These are phyloP conservation scores for Sprattus sprattus DNA, from an alignment of 2,113 vertebrate species.

Conservation along the genomic window DNA sequence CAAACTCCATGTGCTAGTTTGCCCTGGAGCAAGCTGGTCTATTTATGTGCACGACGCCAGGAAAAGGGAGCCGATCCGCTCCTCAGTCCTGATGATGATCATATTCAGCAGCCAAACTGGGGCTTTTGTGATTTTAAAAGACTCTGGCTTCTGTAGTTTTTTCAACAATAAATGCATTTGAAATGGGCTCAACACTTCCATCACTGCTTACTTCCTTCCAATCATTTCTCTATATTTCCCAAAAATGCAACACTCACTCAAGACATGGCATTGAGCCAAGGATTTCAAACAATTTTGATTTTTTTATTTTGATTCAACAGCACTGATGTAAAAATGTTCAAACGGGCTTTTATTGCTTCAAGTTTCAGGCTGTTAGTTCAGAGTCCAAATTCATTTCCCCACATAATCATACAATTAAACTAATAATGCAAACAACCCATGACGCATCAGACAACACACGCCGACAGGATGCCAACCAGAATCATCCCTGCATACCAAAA, in stretches of 20 bases:
- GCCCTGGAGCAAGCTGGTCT: neutral
- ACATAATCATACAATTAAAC: neutral
- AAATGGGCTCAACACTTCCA: neutral
- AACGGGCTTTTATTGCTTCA: neutral
- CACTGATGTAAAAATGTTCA: neutral
- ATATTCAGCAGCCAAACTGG: neutral
- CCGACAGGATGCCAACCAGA: neutral
- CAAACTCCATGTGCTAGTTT: slow-evolving; percentile 9
- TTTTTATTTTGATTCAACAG: neutral
- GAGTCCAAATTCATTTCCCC: neutral
- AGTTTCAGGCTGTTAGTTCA: neutral
- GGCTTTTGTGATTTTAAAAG: neutral
- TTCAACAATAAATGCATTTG: neutral
- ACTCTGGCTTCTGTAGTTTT: neutral
- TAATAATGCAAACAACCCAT: neutral
- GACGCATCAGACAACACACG: neutral
- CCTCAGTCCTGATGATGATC: neutral
- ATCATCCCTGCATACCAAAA: neutral
- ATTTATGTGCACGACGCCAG: neutral
- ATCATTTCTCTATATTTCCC: neutral
- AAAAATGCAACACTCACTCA: neutral
- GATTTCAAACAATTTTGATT: neutral
- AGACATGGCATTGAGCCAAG: neutral
- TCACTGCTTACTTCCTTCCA: neutral
- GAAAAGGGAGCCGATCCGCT: neutral